Base-by-base conservation (phyloP, 2,113 vertebrate genomes). In the Anhinga anhinga region DNA sequence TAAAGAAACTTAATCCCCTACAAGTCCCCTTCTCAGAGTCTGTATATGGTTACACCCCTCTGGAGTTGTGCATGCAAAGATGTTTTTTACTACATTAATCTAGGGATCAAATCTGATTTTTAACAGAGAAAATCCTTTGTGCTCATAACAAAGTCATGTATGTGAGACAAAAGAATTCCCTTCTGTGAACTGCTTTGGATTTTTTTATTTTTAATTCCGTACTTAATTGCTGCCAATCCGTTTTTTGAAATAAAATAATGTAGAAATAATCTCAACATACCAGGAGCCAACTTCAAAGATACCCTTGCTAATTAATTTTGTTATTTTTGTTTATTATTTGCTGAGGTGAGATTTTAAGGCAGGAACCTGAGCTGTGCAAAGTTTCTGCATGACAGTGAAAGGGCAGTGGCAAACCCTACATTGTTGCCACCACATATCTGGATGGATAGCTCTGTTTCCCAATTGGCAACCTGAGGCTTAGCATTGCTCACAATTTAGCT, bases 341-440 rank as follows among this genome's bases (percentile, higher is more conserved):
- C 47, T 62, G 6, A n/a, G 22, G 19, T 58, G 23, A 74, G 40
- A 47, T 82, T 71, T 91, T 52, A 91, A 76, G 29, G 70, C 16
- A 77, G 62, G 44, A 88, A 50, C 10, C 8, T 45, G 32, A 58
- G 30, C 42, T 80, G 17, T 25, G 21, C 23, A 71, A 67, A 70
- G 10, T 30, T 56, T 76, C 74, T 63, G 16, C 15, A 30, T 30
- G 86, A 63, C 42, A 74, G 13, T 74, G 74, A 73, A 61, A 87
- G 84, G 30, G 27, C 22, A 73, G 9, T 20, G 13, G 7, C 1
- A 4, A 84, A 55, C 12, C 1, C n/a, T 69, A 2, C 0, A 1
- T 21, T 56, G 17, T 44, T 96, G 9, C 58, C 38, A 63, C 6
- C 13, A 49, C 2, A 3, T 22, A 2, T 10, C n/a, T 77, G 63